phyloP scores from a whole-genome alignment of 2,113 vertebrate genomes.

The Pithys albifrons region DNA sequence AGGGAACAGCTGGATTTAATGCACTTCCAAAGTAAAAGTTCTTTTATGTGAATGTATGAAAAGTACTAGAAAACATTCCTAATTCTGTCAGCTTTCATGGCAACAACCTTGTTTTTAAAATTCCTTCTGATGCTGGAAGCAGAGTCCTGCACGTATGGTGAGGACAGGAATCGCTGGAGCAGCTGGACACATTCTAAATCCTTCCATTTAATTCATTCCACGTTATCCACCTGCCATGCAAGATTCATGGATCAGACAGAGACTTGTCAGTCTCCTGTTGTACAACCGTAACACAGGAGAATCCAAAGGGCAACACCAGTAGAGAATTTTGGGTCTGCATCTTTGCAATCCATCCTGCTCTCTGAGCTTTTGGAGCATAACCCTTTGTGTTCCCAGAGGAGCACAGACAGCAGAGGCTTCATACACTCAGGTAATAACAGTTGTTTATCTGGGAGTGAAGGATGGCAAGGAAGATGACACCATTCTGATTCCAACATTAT shows the following conservation, averaged over 20 bases:
- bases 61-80: background rate
- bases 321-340: background rate
- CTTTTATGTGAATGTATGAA: background rate
- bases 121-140: background rate
- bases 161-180: background rate
- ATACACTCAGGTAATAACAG: background rate
- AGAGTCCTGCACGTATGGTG: rapidly evolving
- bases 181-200: background rate
- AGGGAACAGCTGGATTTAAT: background rate
- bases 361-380: background rate
- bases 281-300: background rate
- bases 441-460: background rate
- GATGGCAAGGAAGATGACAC: background rate
- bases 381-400: background rate
- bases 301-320: background rate
- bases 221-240: background rate
- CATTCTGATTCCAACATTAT: background rate
- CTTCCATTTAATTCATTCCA: background rate
- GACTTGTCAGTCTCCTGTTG: background rate
- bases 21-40: background rate
- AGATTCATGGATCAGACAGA: background rate
- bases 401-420: background rate
- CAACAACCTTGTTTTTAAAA: background rate
- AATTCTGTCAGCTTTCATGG: background rate
- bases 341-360: background rate